Base-by-base conservation (phyloP, 2,797 vertebrate species). In the Mionectes olivaceus region DNA sequence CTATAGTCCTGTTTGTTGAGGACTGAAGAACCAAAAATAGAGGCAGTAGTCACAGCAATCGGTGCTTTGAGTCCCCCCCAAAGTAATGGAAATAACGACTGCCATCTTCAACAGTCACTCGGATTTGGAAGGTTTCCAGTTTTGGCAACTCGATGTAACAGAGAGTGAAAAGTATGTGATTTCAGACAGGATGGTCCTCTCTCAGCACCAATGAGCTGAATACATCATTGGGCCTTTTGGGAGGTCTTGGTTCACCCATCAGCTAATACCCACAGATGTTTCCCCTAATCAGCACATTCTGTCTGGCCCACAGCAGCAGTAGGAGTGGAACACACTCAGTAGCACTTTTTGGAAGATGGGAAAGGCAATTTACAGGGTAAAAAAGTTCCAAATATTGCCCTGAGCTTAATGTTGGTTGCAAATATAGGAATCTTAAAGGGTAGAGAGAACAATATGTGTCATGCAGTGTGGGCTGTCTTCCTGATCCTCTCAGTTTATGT, bases 71-170 rank as follows among this genome's bases (percentile, higher is more conserved):
- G 52, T 76, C 50, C n/a, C 60, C 22, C 69, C 37, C 2, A 0
- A 90, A 71, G 57, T 61, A 93, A 87, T 89, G 89, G 47, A 96
- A 87, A 89, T 63, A 85, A 85, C 57, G 41, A 61, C 57, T 83
- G 43, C 44, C 73, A 86, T 92, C 69, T 91, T 93, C 82, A 88
- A 19, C 1, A 7, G 49, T 86, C 50, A 73, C 23, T 65, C 10
- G 47, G 74, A 73, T 78, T 91, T 88, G 76, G 47, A 92, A 87
- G 19, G 24, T 67, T 91, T 90, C 73, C 79, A 59, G 47, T 81
- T 90, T 90, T 41, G 47, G 32, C 44, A 88, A 33, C 37, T n/a
- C 68, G 25, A 8, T 28, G n/a, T 74, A 83, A 63, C 14, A 87
- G 69, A 82, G 50, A 67, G 16, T 27, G 73, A 79, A 70, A 91